Base-by-base conservation (phyloP, 2,797 vertebrate genomes). In the Melanotaenia parkinsoni region DNA sequence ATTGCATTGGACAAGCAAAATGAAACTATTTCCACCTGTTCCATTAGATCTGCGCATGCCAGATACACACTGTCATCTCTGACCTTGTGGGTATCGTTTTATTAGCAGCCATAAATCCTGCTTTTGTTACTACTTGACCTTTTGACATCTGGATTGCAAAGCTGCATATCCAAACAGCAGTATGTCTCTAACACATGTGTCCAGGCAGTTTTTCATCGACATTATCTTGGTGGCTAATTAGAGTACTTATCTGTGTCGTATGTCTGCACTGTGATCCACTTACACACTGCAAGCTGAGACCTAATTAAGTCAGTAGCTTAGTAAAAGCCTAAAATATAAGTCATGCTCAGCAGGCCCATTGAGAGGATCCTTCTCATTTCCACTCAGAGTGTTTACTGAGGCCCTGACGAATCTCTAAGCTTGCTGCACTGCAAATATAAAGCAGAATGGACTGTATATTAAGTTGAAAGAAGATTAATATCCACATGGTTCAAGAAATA, bases 271-370 rank as follows among this genome's bases (percentile, higher is more conserved):
- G 72, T 86, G 89, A 86, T 91, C 76, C 77, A 73, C 57, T 86
- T 86, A 72, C 78, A 66, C 62, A 58, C 74, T 24, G 57, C 70
- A n/a, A 35, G 32, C 91, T 80, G 86, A 91, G 88, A 82, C 86
- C 81, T 90, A 91, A 93, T 94, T 91, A 95, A 87, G 85, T 79
- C 90, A 71, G 72, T 74, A 89, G 89, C 91, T 92, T 90, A 93
- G 83, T 3, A 30, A 70, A 61, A 67, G 72, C 77, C 87, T 81
- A 63, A 78, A 85, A 79, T 85, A 74, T 72, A 83, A 86, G 75
- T 78, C 86, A 57, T 40, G 70, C 89, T 82, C 77, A 72, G 82
- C 72, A 47, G 80, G 81, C 81, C 77, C 71, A 72, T 70, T 69
- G 84, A 84, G 87, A 81, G 63, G 75, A 74, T 80, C 77, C 67